Conservation (phyloP, 1,140 invertebrate species). For the Kradibia gibbosae region DNA sequence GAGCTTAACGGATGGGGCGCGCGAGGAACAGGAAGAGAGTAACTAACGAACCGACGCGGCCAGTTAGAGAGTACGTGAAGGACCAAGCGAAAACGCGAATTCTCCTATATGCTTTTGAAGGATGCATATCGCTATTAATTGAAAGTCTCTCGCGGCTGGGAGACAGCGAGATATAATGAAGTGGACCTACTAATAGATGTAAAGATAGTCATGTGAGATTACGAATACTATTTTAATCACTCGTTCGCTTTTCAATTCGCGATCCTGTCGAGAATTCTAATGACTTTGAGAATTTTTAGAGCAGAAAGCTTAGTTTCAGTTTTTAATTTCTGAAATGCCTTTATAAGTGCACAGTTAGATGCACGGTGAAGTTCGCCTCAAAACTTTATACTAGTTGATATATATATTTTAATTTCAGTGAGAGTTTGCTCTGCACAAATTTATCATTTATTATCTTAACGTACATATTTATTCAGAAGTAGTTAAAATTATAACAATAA, state of each 20-base stretch:
- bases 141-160: neutral
- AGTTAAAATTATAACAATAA: too few relatives aligned
- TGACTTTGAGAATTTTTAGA: neutral
- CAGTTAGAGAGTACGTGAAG: slow-evolving; percentile 22
- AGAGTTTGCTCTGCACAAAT: too few relatives aligned
- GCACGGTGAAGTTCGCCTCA: too few relatives aligned
- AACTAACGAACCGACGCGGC: slow-evolving; percentile 16
- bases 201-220: neutral
- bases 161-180: too few relatives aligned
- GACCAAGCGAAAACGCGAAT: slow-evolving; percentile 18
- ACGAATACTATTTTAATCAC: neutral
- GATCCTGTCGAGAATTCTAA: neutral
- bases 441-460: too few relatives aligned
- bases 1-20: neutral
- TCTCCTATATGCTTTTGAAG: neutral
- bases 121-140: neutral
- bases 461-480: too few relatives aligned
- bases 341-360: neutral
- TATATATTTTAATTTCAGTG: too few relatives aligned
- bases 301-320: neutral
- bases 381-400: too few relatives aligned
- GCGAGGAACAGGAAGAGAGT: neutral
- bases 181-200: neutral
- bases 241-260: neutral
- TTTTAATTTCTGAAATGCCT: neutral